Conservation (phyloP, 2,797 vertebrate genomes). For the Falco rusticolus region DNA sequence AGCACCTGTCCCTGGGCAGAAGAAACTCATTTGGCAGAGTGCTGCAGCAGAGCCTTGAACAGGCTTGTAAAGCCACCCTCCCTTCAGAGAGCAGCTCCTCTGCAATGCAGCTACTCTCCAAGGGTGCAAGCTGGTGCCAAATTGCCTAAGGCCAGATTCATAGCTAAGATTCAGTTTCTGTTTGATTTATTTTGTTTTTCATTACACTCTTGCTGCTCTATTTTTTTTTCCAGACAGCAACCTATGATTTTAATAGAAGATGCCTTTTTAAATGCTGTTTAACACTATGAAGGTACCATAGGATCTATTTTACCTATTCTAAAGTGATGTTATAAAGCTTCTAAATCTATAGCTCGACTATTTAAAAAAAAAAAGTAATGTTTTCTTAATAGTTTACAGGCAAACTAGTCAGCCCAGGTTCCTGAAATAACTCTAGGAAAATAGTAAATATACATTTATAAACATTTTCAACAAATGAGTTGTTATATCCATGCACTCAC, state of each 20-base stretch:
- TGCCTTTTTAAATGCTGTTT: slow-evolving; percentile 34
- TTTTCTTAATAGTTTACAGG: neutral
- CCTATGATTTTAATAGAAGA: neutral
- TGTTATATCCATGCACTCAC: neutral
- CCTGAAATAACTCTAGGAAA: neutral
- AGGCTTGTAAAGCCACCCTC: slow-evolving; percentile 8
- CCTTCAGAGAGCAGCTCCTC: neutral
- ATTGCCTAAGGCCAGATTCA: slow-evolving; percentile 26
- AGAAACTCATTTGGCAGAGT: neutral
- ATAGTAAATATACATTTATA: neutral
- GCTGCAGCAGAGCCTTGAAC: slow-evolving; percentile 20
- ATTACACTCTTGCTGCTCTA: neutral
- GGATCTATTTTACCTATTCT: neutral
- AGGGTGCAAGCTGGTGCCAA: slow-evolving; percentile 40
- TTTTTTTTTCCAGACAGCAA: neutral
- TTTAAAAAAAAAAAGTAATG: neutral
- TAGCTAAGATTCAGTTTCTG: slow-evolving; percentile 25
- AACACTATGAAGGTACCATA: neutral
- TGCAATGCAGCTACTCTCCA: slow-evolving; percentile 62
- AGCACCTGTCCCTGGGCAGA: slow-evolving; percentile 43
- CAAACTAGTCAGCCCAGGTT: neutral
- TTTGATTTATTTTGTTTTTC: slow-evolving; percentile 58
- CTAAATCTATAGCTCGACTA: neutral
- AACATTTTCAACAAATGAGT: neutral
- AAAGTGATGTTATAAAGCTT: neutral